Percentiles rank a stretch among this genome's conserved stretches.
These are phyloP conservation scores for Lasiommata megera DNA, from an alignment of 2,888 invertebrate species.

Conservation along the genomic window DNA sequence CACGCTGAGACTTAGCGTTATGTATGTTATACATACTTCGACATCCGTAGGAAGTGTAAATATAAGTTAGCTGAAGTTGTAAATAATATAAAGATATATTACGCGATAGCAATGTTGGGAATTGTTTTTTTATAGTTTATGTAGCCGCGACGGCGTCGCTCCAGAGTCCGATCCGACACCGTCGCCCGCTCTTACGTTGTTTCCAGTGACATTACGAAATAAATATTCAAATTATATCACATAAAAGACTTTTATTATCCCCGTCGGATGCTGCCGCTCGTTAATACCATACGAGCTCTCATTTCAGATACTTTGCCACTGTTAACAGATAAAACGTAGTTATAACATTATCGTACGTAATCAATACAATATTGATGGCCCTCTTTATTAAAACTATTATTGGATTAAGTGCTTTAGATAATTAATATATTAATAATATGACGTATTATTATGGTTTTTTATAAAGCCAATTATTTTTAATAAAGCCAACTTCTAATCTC, in stretches of 20 bases:
- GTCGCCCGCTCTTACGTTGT: constrained; percentile 68
- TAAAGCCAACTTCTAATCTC: no score
- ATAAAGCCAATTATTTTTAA: no score
- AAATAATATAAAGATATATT: constrained; percentile 64
- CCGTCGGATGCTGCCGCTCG: constrained; percentile 18
- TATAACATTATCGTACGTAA: constrained; percentile 9
- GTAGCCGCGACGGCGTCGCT: constrained; percentile 64
- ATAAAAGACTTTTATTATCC: constrained; percentile 49
- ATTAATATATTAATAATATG: no score
- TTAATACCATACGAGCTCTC: constrained; percentile 23
- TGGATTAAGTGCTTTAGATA: no score
- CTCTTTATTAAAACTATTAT: no score
- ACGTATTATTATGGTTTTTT: no score
- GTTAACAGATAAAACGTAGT: constrained; percentile 16
- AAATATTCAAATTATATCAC: constrained; percentile 78
- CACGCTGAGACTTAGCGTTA: constrained; percentile 13
- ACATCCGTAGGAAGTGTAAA: constrained; percentile 69
- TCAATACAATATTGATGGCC: background rate
- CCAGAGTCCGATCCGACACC: constrained; percentile 67
- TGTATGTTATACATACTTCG: constrained; percentile 77
- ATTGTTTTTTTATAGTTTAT: constrained; percentile 77
- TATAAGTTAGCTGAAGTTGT: constrained; percentile 67
- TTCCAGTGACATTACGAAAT: constrained; percentile 78
- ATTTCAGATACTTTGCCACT: constrained; percentile 19
- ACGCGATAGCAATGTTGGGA: constrained; percentile 64